Evolutionary conservation across 2,797 vertebrate species (phyloP), one percentile per base, ranked within the genome.

Genomic region (Halcyon chelicuti): DNA sequence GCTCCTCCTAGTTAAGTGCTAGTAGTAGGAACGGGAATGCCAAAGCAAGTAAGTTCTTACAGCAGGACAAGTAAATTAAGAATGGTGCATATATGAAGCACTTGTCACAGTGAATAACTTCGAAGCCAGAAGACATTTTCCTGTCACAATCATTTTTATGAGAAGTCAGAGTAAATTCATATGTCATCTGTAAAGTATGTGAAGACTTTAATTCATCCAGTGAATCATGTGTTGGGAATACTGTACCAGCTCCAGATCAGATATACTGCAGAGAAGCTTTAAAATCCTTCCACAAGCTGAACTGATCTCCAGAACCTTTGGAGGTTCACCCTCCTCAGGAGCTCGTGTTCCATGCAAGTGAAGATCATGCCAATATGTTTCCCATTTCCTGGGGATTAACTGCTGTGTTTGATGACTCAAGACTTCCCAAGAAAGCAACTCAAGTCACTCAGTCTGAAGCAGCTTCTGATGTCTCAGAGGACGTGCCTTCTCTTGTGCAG

Each of bases 401-500:
- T 94, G 61, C 77, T 80, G 16, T 87, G 54, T 92, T 92, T 94
- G 93, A 96, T 86, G 88, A 92, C 67, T 95, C 77, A 72, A 86
- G 94, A 72, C 55, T 94, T 95, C 93, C 47, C 74, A 92, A 88
- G 74, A 91, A 87, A 91, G 71, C 60, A 90, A 2, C 71, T 95
- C 90, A 68, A 57, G 20, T 93, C 33, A 19, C 37, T 82, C 55
- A 76, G 18, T 86, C 79, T 88, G 62, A 88, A 86, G 96, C 81
- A 14, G 82, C 17, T 88, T 95, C 90, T 96, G 54, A 55, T 94
- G 80, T 95, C 97, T 98, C 98, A 97, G 97, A 98, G 98, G 97
- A 98, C 93, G 8, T 46, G 89, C 77, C 92, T 95, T 83, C 89
- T 84, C 73, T 84, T 94, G 61, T 2, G 0, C 42, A 66, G 66